Evolutionary conservation across 1,140 invertebrate genomes (phyloP).

Genomic region (Centruroides vittatus): DNA sequence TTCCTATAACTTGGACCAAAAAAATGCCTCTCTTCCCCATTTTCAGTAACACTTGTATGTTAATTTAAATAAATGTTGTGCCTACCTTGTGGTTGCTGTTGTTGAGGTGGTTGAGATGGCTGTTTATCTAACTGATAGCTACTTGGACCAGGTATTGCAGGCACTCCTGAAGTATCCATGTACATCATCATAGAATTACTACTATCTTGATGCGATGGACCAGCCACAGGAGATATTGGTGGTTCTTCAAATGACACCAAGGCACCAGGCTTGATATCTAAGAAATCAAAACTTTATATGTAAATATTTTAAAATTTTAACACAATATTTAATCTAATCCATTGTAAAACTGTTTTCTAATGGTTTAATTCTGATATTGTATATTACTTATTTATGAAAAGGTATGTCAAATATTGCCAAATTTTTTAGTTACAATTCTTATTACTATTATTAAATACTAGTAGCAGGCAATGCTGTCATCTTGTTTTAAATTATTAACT

Average conservation of each 20-base stretch:
- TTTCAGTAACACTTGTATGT: too few relatives aligned
- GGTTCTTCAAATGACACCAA: slow-evolving; percentile 15
- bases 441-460: neutral
- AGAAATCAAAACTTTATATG: neutral
- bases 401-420: neutral
- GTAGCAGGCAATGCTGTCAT: too few relatives aligned
- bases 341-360: too few relatives aligned
- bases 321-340: too few relatives aligned
- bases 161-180: slow-evolving; percentile 14
- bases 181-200: slow-evolving; percentile 16
- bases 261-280: slow-evolving; percentile 14
- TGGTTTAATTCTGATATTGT: too few relatives aligned
- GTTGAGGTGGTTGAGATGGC: slow-evolving; percentile 5
- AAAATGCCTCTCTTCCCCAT: too few relatives aligned
- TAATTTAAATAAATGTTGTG: neutral
- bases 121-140: slow-evolving; percentile 14
- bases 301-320: neutral
- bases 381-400: too few relatives aligned
- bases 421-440: neutral
- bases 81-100: slow-evolving; percentile 16
- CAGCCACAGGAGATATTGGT: slow-evolving; percentile 13
- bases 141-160: slow-evolving; percentile 16
- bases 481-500: too few relatives aligned
- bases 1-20: too few relatives aligned
- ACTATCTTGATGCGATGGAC: slow-evolving; percentile 8